A percentile compares a stretch with the other conserved stretches of the same genome.
These are phyloP conservation scores for Drosophila aldrichi DNA, from an alignment of 2,888 invertebrate species.

Conservation along the genomic window DNA sequence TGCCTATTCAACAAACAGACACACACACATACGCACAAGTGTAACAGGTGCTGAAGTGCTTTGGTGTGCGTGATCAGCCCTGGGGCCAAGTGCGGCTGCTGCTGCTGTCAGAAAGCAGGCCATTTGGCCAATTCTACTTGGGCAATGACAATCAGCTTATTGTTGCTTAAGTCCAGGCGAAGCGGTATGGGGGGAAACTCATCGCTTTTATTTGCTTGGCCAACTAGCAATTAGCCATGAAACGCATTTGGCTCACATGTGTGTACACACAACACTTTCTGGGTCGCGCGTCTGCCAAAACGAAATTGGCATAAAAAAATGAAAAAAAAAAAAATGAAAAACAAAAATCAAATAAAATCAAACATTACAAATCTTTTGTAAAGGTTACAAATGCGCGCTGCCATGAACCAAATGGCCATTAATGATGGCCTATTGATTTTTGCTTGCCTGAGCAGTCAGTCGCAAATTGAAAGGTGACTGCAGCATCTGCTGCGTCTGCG, in stretches of 20 bases:
- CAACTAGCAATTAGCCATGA: slow-evolving; percentile 71
- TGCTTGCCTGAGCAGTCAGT: slow-evolving; percentile 21
- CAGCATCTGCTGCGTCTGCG: slow-evolving; percentile 19
- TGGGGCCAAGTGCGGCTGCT: slow-evolving; percentile 32
- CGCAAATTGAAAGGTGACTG: slow-evolving; percentile 53
- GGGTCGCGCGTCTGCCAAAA: slow-evolving; percentile 55
- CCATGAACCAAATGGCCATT: slow-evolving; percentile 43
- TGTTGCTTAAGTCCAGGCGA: neutral
- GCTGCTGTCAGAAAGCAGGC: slow-evolving; percentile 38
- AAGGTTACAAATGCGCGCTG: slow-evolving; percentile 61
- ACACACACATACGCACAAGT: neutral
- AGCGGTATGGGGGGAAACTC: too few species aligned
- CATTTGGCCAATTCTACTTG: slow-evolving; percentile 59
- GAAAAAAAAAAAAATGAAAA: slow-evolving; percentile 22
- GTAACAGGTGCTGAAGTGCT: slow-evolving; percentile 53
- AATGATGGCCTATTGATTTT: slow-evolving; percentile 58
- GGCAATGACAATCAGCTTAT: slow-evolving; percentile 73
- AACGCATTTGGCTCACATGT: slow-evolving; percentile 58
- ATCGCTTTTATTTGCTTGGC: slow-evolving; percentile 26
- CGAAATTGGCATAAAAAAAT: slow-evolving; percentile 50
- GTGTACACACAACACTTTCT: slow-evolving; percentile 43
- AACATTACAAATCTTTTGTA: slow-evolving; percentile 50
- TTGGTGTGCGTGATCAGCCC: slow-evolving; percentile 49
- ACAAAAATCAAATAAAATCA: slow-evolving; percentile 15
- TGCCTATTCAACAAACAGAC: slow-evolving; percentile 56